phyloP scores from a whole-genome alignment of 2,888 invertebrate genomes.

The Drosophila incognita region DNA sequence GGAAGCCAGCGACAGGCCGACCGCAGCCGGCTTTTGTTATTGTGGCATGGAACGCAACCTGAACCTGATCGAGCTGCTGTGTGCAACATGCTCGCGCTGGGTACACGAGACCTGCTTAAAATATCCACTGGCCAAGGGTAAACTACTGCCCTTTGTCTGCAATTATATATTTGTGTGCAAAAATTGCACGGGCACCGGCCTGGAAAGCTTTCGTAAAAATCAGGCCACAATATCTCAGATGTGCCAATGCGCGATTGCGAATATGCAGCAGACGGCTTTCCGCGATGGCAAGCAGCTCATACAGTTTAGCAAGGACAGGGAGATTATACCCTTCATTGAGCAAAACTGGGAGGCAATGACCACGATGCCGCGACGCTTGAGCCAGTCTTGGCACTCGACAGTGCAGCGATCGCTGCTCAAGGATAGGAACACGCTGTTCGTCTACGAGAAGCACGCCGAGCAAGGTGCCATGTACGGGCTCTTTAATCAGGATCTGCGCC shows the following conservation, averaged over 20 bases:
- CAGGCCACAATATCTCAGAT: slow-evolving; percentile 97
- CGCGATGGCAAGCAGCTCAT: slow-evolving; percentile 89
- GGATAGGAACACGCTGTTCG: slow-evolving; percentile 92
- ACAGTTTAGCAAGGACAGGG: slow-evolving; percentile 95
- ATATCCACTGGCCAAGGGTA: slow-evolving; percentile 96
- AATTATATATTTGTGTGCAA: slow-evolving; percentile 98
- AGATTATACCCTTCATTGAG: slow-evolving; percentile 98
- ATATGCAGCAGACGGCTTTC: slow-evolving; percentile 91
- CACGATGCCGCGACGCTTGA: slow-evolving; percentile 94
- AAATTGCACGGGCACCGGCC: slow-evolving; percentile 94
- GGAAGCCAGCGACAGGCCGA: slow-evolving; percentile 45
- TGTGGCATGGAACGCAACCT: slow-evolving; percentile 96
- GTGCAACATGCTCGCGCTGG: slow-evolving; percentile 96
- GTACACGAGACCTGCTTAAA: slow-evolving; percentile 97
- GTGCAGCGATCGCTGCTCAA: slow-evolving; percentile 92
- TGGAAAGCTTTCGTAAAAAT: slow-evolving; percentile 96
- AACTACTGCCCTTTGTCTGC: slow-evolving; percentile 96
- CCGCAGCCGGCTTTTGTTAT: slow-evolving; percentile 81
- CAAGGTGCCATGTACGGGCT: slow-evolving; percentile 93
- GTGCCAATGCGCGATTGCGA: slow-evolving; percentile 97
- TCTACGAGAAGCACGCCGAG: slow-evolving; percentile 89
- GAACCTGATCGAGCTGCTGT: slow-evolving; percentile 95
- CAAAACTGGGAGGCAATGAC: slow-evolving; percentile 99
- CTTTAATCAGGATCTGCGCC: slow-evolving; percentile 89
- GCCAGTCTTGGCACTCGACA: slow-evolving; percentile 91